Evolutionary conservation across 1,140 invertebrate species (phyloP).

Genomic region (Grapholita molesta): DNA sequence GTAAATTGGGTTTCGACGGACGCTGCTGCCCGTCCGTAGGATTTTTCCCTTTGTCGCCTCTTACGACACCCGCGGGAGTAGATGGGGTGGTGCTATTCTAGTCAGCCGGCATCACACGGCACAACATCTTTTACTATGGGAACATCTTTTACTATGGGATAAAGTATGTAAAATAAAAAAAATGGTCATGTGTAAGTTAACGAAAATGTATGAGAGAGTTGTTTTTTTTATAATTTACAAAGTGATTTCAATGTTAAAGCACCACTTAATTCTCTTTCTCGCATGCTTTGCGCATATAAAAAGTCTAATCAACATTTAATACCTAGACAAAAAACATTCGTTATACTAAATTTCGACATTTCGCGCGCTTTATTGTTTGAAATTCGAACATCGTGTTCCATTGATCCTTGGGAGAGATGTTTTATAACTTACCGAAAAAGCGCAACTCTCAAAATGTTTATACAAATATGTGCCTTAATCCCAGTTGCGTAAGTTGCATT

Average conservation of each 20-base stretch:
- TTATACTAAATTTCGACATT: slow-evolving; percentile 12
- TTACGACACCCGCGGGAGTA: too few species aligned
- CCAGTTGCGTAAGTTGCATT: neutral
- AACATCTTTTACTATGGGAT: too few species aligned
- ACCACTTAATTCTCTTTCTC: neutral
- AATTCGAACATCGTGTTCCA: slow-evolving; percentile 13
- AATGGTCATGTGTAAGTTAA: too few species aligned
- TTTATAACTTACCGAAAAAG: neutral
- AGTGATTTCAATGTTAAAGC: neutral
- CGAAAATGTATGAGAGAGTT: too few species aligned
- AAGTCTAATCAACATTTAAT: neutral
- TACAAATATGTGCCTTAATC: neutral
- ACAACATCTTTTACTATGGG: too few species aligned
- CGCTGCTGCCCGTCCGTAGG: too few species aligned
- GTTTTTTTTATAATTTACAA: too few species aligned
- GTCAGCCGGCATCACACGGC: too few species aligned
- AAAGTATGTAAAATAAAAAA: too few species aligned
- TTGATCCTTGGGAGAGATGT: slow-evolving; percentile 16
- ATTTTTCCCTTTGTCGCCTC: too few species aligned
- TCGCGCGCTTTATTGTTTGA: slow-evolving; percentile 16
- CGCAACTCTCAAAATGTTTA: neutral
- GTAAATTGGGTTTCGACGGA: too few species aligned
- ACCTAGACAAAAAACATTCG: slow-evolving; percentile 10
- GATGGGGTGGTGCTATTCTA: too few species aligned
- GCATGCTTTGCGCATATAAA: neutral